Percentiles rank a stretch among this genome's conserved stretches.
Evolutionary conservation across 2,888 invertebrate genomes (phyloP).

Genomic region (Isoperla grammatica): DNA sequence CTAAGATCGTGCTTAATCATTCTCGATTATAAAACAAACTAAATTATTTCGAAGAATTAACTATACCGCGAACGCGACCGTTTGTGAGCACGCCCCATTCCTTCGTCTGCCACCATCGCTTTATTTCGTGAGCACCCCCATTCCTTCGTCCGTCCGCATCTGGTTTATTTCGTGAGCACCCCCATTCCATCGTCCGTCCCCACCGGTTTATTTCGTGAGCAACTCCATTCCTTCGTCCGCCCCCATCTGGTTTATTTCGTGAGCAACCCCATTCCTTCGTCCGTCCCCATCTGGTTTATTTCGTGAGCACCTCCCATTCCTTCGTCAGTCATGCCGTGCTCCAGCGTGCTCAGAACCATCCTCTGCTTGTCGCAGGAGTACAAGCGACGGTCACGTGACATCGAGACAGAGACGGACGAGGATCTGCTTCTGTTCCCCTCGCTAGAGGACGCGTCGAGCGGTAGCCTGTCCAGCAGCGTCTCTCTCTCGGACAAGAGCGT

Average conservation of each 20-base stretch:
- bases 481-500: slow-evolving; percentile 70
- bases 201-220: neutral
- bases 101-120: too few relatives aligned
- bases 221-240: neutral
- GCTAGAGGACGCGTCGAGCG: slow-evolving; percentile 55
- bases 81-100: too few relatives aligned
- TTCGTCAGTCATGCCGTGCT: neutral
- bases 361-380: slow-evolving; percentile 56
- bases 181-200: too few relatives aligned
- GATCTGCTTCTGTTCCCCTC: slow-evolving; percentile 45
- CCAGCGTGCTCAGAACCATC: neutral
- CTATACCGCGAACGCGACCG: too few relatives aligned
- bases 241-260: too few relatives aligned
- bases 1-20: too few relatives aligned
- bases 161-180: too few relatives aligned
- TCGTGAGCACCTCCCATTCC: neutral
- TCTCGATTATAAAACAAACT: too few relatives aligned
- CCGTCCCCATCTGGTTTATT: too few relatives aligned
- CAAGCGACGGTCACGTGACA: slow-evolving; percentile 76
- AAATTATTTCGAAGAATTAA: too few relatives aligned
- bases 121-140: too few relatives aligned
- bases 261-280: neutral
- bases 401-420: slow-evolving; percentile 74
- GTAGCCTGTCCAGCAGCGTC: slow-evolving; percentile 66
- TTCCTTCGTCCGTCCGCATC: too few relatives aligned